phyloP scores from a whole-genome alignment of 1,140 invertebrate genomes.

The Sitodiplosis mosellana region DNA sequence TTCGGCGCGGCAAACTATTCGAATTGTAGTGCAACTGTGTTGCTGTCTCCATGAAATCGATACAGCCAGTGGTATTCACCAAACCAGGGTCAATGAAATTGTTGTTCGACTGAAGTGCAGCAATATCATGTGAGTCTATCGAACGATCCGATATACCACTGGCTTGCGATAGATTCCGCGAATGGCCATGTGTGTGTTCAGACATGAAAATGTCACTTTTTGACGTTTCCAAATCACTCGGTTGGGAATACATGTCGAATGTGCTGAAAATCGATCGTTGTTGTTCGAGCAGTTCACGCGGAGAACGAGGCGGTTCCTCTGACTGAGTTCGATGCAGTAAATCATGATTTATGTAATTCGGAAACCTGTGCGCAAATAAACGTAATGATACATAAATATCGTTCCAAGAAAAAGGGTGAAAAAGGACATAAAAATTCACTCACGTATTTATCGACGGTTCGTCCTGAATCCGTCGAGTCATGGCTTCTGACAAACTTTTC shows the following conservation, averaged over 20 bases:
- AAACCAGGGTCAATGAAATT: not conserved
- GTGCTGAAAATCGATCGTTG: not conserved
- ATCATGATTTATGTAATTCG: constrained; percentile 34
- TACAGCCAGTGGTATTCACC: no score
- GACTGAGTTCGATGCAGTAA: constrained; percentile 62
- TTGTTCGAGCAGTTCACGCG: constrained; percentile 20
- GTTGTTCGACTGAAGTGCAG: not conserved
- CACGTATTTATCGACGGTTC: no score
- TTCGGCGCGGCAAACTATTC: constrained; percentile 18
- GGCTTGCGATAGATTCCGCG: constrained; percentile 4
- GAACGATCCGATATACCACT: constrained; percentile 2
- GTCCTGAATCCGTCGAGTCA: constrained; percentile 10
- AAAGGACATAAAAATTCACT: not conserved
- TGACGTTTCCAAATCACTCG: constrained; percentile 3
- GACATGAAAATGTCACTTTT: not conserved
- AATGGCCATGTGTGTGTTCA: not conserved
- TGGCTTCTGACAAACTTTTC: constrained; percentile 67
- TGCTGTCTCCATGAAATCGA: no score
- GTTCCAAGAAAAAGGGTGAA: not conserved
- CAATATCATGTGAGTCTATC: constrained; percentile 2
- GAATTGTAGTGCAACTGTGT: constrained; percentile 14
- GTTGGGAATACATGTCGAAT: not conserved
- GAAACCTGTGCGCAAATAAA: not conserved
- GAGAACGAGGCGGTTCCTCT: constrained; percentile 57
- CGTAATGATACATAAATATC: not conserved